phyloP scores from a whole-genome alignment of 2,113 vertebrate species.

The Campylorhamphus procurvoides region DNA sequence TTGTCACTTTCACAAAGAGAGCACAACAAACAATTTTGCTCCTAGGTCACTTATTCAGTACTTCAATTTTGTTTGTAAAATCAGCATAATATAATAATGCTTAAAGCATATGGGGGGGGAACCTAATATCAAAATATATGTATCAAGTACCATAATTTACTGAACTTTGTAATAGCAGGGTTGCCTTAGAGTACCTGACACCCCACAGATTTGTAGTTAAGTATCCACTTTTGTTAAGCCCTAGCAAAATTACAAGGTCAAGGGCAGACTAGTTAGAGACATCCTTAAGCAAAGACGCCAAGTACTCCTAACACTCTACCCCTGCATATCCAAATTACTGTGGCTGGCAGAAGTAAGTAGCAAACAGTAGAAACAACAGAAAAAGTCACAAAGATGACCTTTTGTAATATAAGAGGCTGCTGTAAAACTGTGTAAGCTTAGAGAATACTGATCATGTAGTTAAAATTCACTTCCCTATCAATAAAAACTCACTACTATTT shows the following conservation, averaged over 20 bases:
- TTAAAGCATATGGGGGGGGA: neutral
- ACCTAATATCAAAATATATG: neutral
- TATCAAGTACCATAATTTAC: neutral
- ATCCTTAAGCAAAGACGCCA: neutral
- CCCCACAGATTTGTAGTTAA: neutral
- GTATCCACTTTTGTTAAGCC: neutral
- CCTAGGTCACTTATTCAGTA: neutral
- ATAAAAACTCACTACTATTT: neutral
- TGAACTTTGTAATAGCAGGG: neutral
- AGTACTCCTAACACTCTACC: neutral
- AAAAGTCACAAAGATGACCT: neutral
- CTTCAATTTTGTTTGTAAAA: neutral
- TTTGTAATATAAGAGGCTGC: neutral
- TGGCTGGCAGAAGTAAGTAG: neutral
- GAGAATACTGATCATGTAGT: neutral
- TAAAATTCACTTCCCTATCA: neutral
- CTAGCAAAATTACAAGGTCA: neutral
- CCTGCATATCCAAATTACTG: neutral
- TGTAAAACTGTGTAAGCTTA: neutral
- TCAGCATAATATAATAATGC: neutral
- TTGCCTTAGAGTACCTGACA: neutral
- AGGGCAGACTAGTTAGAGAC: neutral
- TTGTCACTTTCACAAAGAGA: constrained; percentile 2
- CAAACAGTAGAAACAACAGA: neutral
- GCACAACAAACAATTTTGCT: neutral